Evolutionary conservation across 2,113 vertebrate genomes (phyloP), one percentile per base, ranked within the genome.

Genomic region (Heterocephalus glaber): DNA sequence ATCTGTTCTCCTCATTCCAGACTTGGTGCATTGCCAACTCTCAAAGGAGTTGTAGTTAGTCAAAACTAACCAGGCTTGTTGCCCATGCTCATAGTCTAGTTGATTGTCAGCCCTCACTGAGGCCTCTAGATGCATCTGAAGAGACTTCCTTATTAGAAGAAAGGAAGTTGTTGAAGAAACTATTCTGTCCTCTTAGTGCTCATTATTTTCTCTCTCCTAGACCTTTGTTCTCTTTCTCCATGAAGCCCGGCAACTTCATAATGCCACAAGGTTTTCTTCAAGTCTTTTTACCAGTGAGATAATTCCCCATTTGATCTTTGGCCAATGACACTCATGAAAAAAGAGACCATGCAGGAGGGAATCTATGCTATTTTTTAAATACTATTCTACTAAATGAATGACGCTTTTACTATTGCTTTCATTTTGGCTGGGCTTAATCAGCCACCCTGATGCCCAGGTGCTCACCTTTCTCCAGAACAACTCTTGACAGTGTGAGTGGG

Each of bases 221-320:
- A 0, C 3, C 1, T 74, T 81, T 7, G 68, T 3, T 1, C 8
- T 63, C 5, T 92, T 41, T 13, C 74, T 88, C 24, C 33, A 61
- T 2, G 8, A 33, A 61, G 13, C 0, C 0, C 0, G n/a, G 10
- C 17, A 26, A 76, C 16, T 7, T 3, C 58, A 76, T 41, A 52
- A 93, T 80, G 5, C 3, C 13, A 79, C 9, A 49, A n/a, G 16
- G 0, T 3, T 35, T 87, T 65, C 3, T 38, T 44, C 19, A 56
- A n/a, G 24, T 26, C 5, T n/a, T 10, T 61, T 92, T 58, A 38
- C 28, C 7, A 86, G 26, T n/a, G 8, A 90, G 5, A 60, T 20
- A 58, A 49, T 49, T 33, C 12, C 49, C 2, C 1, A 41, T 61
- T 12, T 80, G 20, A 90, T 20, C 3, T 13, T 35, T 86, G 12